Evolutionary conservation across 2,888 invertebrate genomes (phyloP), one percentile per base, ranked within the genome.

Genomic region (Leptogaster cylindrica): DNA sequence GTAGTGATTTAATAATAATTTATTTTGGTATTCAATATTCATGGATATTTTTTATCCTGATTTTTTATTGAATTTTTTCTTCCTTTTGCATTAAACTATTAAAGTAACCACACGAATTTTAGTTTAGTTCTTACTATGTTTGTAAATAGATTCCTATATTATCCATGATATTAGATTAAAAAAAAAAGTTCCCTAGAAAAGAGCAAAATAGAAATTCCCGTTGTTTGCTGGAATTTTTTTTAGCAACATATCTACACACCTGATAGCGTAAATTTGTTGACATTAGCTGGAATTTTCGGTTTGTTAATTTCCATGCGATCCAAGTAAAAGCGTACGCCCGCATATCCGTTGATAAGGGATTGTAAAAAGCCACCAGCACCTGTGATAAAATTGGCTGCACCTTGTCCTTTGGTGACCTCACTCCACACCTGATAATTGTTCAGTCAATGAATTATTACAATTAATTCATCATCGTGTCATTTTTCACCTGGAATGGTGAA

Each of bases 331-430:
- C 84, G 78, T 23, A 87, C 66, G 1, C 86, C 86, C 0, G 82
- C 86, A 73, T 85, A 86, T 0, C 87, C 87, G 67, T 85, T 84
- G 23, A 85, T 77, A 0, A 87, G 76, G 0, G 86, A 77, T 70
- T 87, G 87, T 4, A 87, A 77, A 71, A 86, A 85, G 2, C 87
- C 87, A 0, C 87, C 87, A 81, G 86, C 84, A 5, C 87, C 87
- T 0, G 87, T 87, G 28, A 85, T 79, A 75, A 87, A 87, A 74
- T 87, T 87, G 0, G 82, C 83, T 0, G 86, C 85, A 0, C 86
- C 87, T 1, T 81, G 73, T n/a, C 73, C 73, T 0, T 85, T 85
- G 3, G 82, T 81, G 0, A 83, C 81, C 72, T 87, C 87, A 68
- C 83, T 84, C 87, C 87, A 87, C 0, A 86, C 82, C 85, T 85